Evolutionary conservation across 2,113 vertebrate species (phyloP).

Genomic region (Myotis brandtii): DNA sequence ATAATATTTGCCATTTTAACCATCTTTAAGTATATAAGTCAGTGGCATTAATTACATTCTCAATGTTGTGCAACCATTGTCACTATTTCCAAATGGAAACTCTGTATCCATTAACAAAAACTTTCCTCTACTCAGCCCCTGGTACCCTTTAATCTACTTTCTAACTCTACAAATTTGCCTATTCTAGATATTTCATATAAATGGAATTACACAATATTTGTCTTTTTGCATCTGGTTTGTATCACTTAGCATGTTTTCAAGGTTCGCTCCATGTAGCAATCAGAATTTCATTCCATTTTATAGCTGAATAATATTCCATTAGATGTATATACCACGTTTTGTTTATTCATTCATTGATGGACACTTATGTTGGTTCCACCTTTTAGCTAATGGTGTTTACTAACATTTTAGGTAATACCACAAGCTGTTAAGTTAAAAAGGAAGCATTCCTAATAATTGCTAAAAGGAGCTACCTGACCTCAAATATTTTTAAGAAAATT

Average conservation of each 20-base stretch:
- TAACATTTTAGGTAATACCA: constrained; percentile 47
- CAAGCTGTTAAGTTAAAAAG: constrained; percentile 44
- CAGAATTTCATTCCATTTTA: constrained; percentile 44
- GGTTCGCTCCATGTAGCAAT: neutral
- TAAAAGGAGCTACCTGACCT: neutral
- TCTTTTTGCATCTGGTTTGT: neutral
- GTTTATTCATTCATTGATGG: neutral
- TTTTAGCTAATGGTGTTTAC: constrained; percentile 28
- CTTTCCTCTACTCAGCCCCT: neutral
- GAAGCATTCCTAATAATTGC: constrained; percentile 19
- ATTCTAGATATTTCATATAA: neutral
- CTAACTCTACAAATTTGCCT: neutral
- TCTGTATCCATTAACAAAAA: neutral
- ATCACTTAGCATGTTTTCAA: constrained; percentile 19
- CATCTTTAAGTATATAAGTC: neutral
- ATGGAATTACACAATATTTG: constrained; percentile 22
- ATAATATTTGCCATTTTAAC: constrained; percentile 3
- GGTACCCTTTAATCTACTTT: constrained; percentile 3
- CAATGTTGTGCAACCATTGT: neutral
- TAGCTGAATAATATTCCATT: neutral
- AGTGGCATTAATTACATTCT: neutral
- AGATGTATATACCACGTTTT: neutral
- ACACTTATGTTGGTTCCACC: neutral
- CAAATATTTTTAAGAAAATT: constrained; percentile 48
- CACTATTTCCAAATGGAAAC: neutral